Evolutionary conservation across 1,140 invertebrate genomes (phyloP).

Genomic region (Bombyx mori): DNA sequence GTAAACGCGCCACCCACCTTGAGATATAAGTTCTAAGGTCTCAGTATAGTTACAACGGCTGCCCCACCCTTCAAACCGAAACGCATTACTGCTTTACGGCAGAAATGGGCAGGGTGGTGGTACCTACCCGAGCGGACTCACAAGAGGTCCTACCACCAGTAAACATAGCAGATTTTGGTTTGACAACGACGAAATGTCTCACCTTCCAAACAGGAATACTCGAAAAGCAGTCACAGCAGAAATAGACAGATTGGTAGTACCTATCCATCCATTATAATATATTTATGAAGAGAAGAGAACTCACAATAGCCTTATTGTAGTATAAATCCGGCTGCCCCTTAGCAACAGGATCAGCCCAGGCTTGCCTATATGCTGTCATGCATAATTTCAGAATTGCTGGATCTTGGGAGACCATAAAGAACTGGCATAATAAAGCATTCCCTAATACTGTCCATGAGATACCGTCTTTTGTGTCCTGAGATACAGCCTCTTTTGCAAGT

Average conservation of each 20-base stretch:
- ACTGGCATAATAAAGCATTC: slow-evolving; percentile 88
- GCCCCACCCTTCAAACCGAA: too few species aligned
- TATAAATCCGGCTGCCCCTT: slow-evolving; percentile 85
- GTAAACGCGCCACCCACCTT: too few species aligned
- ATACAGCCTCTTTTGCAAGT: slow-evolving; percentile 87
- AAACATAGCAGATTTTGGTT: too few species aligned
- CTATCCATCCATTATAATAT: too few species aligned
- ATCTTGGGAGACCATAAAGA: slow-evolving; percentile 83
- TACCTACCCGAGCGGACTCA: too few species aligned
- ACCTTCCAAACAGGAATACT: too few species aligned
- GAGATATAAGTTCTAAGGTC: too few species aligned
- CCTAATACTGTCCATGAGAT: slow-evolving; percentile 88
- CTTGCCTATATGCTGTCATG: slow-evolving; percentile 87
- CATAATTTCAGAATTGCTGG: slow-evolving; percentile 80
- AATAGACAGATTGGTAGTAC: too few species aligned
- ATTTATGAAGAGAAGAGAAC: slow-evolving; percentile 28
- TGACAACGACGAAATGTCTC: not conserved
- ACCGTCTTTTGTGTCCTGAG: slow-evolving; percentile 86
- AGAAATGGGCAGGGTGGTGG: too few species aligned
- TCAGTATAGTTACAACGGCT: too few species aligned
- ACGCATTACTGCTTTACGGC: too few species aligned
- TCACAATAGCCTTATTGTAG: slow-evolving; percentile 89
- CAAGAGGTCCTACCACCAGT: too few species aligned
- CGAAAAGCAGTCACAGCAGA: not conserved
- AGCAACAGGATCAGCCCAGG: slow-evolving; percentile 82